Evolutionary conservation across 2,888 invertebrate genomes (phyloP), one percentile per base, ranked within the genome.

Genomic region (Caenorhabditis doughertyi): DNA sequence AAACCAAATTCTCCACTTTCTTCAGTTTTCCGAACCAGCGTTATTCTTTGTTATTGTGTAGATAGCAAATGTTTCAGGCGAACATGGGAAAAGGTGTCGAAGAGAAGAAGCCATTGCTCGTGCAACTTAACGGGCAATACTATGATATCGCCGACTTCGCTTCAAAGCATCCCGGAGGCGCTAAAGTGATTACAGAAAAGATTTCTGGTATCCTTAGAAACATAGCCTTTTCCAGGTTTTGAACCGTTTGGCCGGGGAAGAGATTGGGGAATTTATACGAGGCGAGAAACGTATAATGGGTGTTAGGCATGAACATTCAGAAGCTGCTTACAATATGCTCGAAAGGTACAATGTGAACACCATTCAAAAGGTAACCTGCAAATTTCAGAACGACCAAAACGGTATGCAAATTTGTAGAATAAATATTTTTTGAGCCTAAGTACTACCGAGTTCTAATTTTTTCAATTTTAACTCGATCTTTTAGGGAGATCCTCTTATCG

Each of bases 401-500:
- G n/a, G n/a, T n/a, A n/a, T n/a, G n/a, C n/a, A n/a, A n/a, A n/a
- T n/a, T n/a, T n/a, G n/a, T n/a, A n/a, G n/a, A n/a, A n/a, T n/a
- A n/a, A n/a, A n/a, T n/a, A n/a, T n/a, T 44, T 11, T 23, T 42
- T 3, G 47, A 23, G 16, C 27, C 23, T 44, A 35, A 9, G 35
- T 7, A 7, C 7, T 35, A 7, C 35, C 35, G 5, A 35, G 7
- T 35, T 35, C 35, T 42, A 42, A 42, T 9, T 21, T 35, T 56
- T 2, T 16, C 16, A 29, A 55, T 2, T n/a, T n/a, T 47, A n/a
- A n/a, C 8, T 62, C 13, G 13, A 60, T 39, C 42, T 39, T 25
- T 49, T 87, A 92, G 92, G 90, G 90, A 39, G 92, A 92, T 70
- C 85, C 87, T 25, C 79, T 92, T 16, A 86, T 93, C 18, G 92